A percentile compares a stretch with the other conserved stretches of the same genome.
phyloP scores from a whole-genome alignment of 2,888 invertebrate genomes.

The Xestia sexstrigata region DNA sequence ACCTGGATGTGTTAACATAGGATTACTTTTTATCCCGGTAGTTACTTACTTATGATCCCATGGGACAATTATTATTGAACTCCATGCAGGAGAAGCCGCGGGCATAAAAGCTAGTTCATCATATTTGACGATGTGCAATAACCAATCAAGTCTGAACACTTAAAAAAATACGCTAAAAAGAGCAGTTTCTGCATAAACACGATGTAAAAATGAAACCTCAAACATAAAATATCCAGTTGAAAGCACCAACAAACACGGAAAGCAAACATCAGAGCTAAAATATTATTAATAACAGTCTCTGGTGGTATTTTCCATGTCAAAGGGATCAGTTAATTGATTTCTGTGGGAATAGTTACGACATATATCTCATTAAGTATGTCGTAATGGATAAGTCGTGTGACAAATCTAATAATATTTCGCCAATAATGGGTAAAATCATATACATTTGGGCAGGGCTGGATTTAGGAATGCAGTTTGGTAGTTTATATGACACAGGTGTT shows the following conservation, averaged over 20 bases:
- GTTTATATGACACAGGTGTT: background rate
- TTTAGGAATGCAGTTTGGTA: background rate
- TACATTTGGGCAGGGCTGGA: conserved; percentile 43
- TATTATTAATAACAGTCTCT: conserved; percentile 40
- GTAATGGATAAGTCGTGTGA: conserved; percentile 54
- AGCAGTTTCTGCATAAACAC: background rate
- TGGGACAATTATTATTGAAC: no score
- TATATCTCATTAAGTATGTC: conserved; percentile 58
- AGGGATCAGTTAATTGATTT: conserved; percentile 57
- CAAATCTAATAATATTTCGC: conserved; percentile 65
- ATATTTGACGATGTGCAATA: background rate
- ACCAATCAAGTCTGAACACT: background rate
- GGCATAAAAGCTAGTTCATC: no score
- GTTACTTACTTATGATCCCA: no score
- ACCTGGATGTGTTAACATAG: no score
- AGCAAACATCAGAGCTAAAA: conserved; percentile 15
- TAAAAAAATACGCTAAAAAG: background rate
- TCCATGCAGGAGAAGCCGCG: no score
- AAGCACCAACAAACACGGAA: conserved; percentile 16
- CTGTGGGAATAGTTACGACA: conserved; percentile 45
- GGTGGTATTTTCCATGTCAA: conserved; percentile 49
- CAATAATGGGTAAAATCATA: conserved; percentile 54
- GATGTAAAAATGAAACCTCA: background rate
- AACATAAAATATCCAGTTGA: background rate
- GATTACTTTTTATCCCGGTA: no score